Conservation (phyloP, 2,113 vertebrate genomes). For the Eurystomus gularis region DNA sequence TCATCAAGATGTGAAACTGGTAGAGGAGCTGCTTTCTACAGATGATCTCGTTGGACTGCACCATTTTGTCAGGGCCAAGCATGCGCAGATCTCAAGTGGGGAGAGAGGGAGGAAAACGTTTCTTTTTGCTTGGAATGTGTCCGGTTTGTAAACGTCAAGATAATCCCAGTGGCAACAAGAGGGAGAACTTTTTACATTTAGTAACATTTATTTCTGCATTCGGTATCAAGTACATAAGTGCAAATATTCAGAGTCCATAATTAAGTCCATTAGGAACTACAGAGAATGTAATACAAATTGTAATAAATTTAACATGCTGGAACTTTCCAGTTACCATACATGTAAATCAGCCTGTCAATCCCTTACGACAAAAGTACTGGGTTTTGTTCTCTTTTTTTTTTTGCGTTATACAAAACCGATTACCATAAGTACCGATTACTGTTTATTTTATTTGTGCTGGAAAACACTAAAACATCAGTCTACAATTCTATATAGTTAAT, state of each 20-base stretch:
- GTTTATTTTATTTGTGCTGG: conserved; percentile 88
- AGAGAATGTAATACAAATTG: conserved; percentile 95
- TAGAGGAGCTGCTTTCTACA: not conserved
- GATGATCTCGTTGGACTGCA: not conserved
- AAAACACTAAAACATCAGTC: conserved; percentile 87
- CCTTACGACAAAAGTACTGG: conserved; percentile 88
- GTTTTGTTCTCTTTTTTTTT: conserved; percentile 63
- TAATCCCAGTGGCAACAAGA: not conserved
- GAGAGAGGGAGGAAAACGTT: not conserved
- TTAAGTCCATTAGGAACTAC: conserved; percentile 89
- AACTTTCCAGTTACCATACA: conserved; percentile 87
- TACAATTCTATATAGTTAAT: conserved; percentile 87
- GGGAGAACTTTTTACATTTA: conserved; percentile 81
- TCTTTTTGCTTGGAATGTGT: not conserved
- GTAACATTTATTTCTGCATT: conserved; percentile 99
- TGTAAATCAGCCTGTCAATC: conserved; percentile 88
- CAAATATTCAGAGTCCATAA: conserved; percentile 97
- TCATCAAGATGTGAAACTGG: not conserved
- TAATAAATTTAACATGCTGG: conserved; percentile 94
- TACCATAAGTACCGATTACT: conserved; percentile 86
- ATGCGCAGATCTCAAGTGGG: not conserved
- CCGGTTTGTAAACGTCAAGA: not conserved
- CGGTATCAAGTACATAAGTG: conserved; percentile 99
- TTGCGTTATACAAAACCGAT: conserved; percentile 94
- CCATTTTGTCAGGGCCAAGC: not conserved